These are phyloP conservation scores for Therioaphis trifolii DNA, from an alignment of 2,888 invertebrate species.

Conservation along the genomic window DNA sequence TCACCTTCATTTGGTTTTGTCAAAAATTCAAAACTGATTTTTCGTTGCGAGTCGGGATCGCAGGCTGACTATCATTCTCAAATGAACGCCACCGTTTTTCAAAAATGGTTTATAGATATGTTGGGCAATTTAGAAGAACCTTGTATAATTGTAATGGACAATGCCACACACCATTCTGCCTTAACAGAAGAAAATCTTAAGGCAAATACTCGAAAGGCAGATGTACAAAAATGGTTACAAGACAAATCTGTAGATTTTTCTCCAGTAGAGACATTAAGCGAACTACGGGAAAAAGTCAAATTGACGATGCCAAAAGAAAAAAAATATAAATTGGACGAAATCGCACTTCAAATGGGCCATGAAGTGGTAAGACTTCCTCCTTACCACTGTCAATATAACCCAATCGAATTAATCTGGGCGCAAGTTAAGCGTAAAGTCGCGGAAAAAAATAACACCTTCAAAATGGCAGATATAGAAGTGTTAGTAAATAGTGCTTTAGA, in stretches of 20 bases:
- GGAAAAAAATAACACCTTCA: no score
- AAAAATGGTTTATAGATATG: background rate
- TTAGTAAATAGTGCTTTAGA: no score
- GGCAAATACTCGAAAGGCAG: background rate
- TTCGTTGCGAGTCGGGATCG: background rate
- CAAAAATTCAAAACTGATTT: background rate
- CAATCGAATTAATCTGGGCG: no score
- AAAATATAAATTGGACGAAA: no score
- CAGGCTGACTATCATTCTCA: background rate
- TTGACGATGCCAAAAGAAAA: background rate
- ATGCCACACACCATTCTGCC: background rate
- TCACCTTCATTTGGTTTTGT: background rate
- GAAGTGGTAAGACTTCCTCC: no score
- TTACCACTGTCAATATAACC: no score
- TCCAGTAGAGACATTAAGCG: background rate
- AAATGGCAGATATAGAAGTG: no score
- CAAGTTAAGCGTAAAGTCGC: no score
- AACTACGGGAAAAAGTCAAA: background rate
- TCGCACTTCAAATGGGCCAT: no score
- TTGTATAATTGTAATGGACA: background rate
- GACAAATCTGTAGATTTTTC: background rate
- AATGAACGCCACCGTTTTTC: background rate
- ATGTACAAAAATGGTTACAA: background rate
- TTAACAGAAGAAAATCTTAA: background rate
- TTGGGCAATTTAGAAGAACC: background rate